Conservation (phyloP, 2,113 vertebrate species). For the Haliaeetus leucogaster region DNA sequence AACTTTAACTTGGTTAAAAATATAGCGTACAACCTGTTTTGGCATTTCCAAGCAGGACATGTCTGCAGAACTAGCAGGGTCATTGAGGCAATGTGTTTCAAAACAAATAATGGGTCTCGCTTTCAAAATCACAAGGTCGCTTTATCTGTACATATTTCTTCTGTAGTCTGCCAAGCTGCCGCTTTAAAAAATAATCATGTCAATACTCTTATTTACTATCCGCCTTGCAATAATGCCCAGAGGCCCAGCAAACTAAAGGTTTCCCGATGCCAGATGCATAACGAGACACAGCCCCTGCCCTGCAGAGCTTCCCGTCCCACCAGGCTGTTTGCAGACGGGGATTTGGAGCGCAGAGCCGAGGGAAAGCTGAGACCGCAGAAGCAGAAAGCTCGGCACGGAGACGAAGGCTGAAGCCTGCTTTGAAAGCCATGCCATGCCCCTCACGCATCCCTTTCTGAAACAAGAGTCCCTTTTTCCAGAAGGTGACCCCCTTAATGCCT, state of each 20-base stretch:
- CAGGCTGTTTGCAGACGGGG: neutral
- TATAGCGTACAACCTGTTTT: constrained; percentile 21
- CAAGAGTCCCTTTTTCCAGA: neutral
- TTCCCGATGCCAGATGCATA: neutral
- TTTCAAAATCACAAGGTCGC: constrained; percentile 42
- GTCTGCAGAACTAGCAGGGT: constrained; percentile 34
- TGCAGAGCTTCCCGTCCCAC: neutral
- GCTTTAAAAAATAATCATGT: neutral
- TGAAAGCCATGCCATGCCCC: neutral
- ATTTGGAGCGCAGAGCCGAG: fast-evolving
- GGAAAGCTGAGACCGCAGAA: neutral
- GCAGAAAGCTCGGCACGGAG: neutral
- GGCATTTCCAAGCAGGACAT: constrained; percentile 30
- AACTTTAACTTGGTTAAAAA: constrained; percentile 40
- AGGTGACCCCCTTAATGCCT: neutral
- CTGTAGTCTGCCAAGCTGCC: neutral
- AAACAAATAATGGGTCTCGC: neutral
- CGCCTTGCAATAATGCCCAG: neutral
- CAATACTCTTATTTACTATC: neutral
- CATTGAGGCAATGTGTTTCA: constrained; percentile 39
- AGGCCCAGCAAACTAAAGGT: neutral
- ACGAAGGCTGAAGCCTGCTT: neutral
- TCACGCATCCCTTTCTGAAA: fast-evolving
- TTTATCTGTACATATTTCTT: constrained; percentile 37
- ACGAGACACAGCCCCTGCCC: neutral